These are phyloP conservation scores for Tenthredo notha DNA, from an alignment of 2,888 invertebrate genomes.

Conservation along the genomic window DNA sequence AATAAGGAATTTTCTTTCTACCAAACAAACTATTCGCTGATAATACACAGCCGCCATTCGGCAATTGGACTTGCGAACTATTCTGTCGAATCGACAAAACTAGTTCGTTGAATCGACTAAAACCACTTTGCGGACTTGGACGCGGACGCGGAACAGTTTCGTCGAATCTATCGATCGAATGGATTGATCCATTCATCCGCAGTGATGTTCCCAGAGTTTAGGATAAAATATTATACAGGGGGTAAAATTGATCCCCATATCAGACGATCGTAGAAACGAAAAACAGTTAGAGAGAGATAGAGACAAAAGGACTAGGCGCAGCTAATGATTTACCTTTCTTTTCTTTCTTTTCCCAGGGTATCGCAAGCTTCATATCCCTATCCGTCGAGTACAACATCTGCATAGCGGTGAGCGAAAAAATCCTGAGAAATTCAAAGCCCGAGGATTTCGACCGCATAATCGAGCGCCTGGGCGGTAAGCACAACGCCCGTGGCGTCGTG, in stretches of 20 bases:
- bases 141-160: background rate
- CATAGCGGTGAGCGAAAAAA: slow-evolving; percentile 81
- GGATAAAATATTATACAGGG: background rate
- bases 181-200: background rate
- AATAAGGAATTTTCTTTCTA: background rate
- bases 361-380: slow-evolving; percentile 81
- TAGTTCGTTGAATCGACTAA: background rate
- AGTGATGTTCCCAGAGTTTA: background rate
- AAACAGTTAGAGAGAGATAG: no score
- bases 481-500: slow-evolving; percentile 84
- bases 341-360: slow-evolving; percentile 77
- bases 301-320: no score
- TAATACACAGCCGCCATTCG: background rate
- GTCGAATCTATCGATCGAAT: background rate
- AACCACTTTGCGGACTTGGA: background rate
- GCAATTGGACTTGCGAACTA: background rate
- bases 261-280: no score
- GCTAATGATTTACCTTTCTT: no score
- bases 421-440: slow-evolving; percentile 80
- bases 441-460: slow-evolving; percentile 83
- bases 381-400: slow-evolving; percentile 80
- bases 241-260: no score
- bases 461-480: slow-evolving; percentile 80
- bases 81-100: background rate
- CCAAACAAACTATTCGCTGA: background rate